Evolutionary conservation across 2,113 vertebrate genomes (phyloP).

Genomic region (Probosciger aterrimus): DNA sequence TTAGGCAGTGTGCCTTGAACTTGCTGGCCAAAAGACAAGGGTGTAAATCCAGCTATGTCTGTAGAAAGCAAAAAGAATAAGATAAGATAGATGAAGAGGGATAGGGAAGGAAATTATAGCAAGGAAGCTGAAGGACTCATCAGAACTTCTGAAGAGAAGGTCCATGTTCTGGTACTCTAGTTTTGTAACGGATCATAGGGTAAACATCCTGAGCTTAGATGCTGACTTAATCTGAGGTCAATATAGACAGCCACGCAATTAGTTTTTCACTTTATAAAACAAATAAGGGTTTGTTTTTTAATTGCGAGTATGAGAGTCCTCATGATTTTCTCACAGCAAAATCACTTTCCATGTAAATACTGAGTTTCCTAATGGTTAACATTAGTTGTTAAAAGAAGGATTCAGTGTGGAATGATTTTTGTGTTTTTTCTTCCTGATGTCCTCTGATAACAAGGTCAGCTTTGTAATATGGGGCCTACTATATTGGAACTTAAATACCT

Average conservation of each 20-base stretch:
- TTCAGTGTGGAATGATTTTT: neutral
- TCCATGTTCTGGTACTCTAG: rapidly evolving
- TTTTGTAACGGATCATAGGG: neutral
- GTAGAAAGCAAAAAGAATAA: neutral
- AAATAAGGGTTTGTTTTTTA: neutral
- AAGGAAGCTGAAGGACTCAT: neutral
- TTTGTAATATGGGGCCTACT: neutral
- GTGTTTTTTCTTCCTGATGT: neutral
- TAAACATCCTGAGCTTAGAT: neutral
- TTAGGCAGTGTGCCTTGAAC: neutral
- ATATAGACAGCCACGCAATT: neutral
- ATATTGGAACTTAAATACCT: neutral
- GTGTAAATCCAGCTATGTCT: neutral
- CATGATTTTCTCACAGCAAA: neutral
- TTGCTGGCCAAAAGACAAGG: neutral
- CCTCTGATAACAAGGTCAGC: neutral
- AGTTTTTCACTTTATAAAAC: neutral
- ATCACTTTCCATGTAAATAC: neutral
- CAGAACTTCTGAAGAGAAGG: neutral
- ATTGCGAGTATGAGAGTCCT: neutral
- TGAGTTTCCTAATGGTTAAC: neutral
- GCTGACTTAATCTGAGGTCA: neutral
- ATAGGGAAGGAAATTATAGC: neutral
- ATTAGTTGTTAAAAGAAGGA: neutral
- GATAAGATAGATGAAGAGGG: neutral